A percentile compares a stretch with the other conserved stretches of the same genome.
phyloP scores from a whole-genome alignment of 2,888 invertebrate species.

The Xestoiulus laeticollis region DNA sequence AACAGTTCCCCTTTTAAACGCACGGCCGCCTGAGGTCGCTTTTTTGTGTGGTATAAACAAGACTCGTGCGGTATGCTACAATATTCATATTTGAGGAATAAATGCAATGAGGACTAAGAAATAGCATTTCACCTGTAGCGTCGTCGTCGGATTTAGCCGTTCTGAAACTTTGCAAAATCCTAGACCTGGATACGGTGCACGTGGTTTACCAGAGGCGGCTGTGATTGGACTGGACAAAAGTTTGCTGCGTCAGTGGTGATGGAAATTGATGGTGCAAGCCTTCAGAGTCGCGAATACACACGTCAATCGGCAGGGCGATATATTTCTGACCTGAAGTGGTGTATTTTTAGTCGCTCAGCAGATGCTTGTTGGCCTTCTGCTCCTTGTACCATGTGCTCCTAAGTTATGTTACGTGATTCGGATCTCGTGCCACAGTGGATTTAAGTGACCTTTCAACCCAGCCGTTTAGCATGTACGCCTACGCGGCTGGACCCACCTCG shows the following conservation, averaged over 20 bases:
- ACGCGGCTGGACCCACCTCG: conserved; percentile 32
- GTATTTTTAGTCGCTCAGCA: not conserved
- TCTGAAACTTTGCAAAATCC: not conserved
- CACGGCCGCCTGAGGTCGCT: not conserved
- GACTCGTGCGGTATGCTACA: too few relatives aligned
- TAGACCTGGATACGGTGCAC: not conserved
- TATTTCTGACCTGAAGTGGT: not conserved
- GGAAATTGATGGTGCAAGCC: conserved; percentile 1
- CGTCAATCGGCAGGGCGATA: not conserved
- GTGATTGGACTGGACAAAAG: not conserved
- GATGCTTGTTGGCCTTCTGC: not conserved
- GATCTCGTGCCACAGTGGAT: conserved; percentile 30
- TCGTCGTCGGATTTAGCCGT: not conserved
- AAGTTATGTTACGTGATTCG: not conserved
- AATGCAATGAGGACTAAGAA: too few relatives aligned
- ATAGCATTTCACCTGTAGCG: not conserved
- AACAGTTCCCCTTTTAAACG: not conserved
- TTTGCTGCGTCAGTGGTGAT: not conserved
- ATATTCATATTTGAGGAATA: too few relatives aligned
- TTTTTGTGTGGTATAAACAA: too few relatives aligned
- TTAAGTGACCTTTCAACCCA: conserved; percentile 30
- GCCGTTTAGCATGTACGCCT: conserved; percentile 39
- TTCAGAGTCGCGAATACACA: too few relatives aligned
- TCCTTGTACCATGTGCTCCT: not conserved
- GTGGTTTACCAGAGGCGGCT: not conserved